Percentiles rank a stretch among this genome's conserved stretches.
Evolutionary conservation across 1,140 invertebrate species (phyloP).

Genomic region (Rhizoglyphus robini): DNA sequence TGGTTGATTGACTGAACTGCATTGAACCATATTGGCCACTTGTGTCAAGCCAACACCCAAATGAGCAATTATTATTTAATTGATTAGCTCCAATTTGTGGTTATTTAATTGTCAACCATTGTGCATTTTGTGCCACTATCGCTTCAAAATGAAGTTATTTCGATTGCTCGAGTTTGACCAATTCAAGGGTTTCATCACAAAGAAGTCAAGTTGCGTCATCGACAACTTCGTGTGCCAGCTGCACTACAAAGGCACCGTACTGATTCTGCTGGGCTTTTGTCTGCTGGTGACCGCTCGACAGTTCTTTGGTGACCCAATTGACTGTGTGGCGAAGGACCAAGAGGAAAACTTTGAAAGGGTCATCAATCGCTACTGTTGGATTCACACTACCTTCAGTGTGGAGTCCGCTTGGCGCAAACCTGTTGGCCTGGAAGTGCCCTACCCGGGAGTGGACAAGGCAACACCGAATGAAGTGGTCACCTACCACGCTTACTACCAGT

Average conservation of each 20-base stretch:
- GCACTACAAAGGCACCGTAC: constrained; percentile 75
- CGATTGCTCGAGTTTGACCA: background rate
- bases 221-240: constrained; percentile 72
- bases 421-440: constrained; percentile 25
- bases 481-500: constrained; percentile 91
- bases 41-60: too few species aligned
- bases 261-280: constrained; percentile 65
- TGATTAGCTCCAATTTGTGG: too few species aligned
- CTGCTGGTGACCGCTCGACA: constrained; percentile 75
- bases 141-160: too few species aligned
- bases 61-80: too few species aligned
- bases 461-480: constrained; percentile 50
- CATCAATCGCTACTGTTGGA: constrained; percentile 70
- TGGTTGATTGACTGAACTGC: too few species aligned
- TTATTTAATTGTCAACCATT: too few species aligned
- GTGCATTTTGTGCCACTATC: too few species aligned
- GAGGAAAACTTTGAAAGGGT: constrained; percentile 62
- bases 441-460: constrained; percentile 22
- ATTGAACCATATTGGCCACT: too few species aligned
- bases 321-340: constrained; percentile 56
- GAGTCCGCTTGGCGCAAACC: constrained; percentile 51
- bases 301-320: constrained; percentile 78
- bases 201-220: constrained; percentile 62
- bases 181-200: constrained; percentile 42
- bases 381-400: constrained; percentile 79